phyloP scores from a whole-genome alignment of 2,113 vertebrate species.

The Diphyllodes magnificus region DNA sequence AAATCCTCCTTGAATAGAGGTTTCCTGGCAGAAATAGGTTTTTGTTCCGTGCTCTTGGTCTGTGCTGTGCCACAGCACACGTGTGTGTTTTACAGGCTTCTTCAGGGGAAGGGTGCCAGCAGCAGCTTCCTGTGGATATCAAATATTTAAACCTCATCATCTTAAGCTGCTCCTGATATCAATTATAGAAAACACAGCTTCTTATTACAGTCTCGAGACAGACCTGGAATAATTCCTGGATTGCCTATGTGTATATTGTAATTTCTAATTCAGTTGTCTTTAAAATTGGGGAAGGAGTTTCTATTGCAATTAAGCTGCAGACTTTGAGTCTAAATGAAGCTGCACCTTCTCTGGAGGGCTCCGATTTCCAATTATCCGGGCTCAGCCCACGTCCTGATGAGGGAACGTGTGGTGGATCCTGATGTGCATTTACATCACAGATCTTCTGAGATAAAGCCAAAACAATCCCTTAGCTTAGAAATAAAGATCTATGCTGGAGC shows the following conservation, averaged over 20 bases:
- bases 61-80: not conserved
- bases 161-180: not conserved
- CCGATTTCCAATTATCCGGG: not conserved
- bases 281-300: conserved; percentile 1
- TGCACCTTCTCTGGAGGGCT: conserved; percentile 1
- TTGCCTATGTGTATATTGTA: not conserved
- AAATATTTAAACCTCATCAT: not conserved
- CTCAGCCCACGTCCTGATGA: not conserved
- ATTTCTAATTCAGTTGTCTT: conserved; percentile 26
- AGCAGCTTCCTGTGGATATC: not conserved
- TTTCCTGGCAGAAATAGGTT: not conserved
- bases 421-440: not conserved
- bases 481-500: conserved; percentile 11
- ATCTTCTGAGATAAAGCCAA: not conserved
- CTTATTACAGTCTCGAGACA: not conserved
- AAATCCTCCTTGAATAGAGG: not conserved
- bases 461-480: conserved; percentile 6
- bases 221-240: not conserved
- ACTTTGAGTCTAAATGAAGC: conserved; percentile 9
- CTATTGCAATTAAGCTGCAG: conserved; percentile 45
- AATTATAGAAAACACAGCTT: not conserved
- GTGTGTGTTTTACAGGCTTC: not conserved
- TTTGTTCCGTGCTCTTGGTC: not conserved
- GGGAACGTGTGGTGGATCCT: not conserved
- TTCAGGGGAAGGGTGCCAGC: not conserved